Base-by-base conservation (phyloP, 2,113 vertebrate genomes). In the Girardinichthys multiradiatus region DNA sequence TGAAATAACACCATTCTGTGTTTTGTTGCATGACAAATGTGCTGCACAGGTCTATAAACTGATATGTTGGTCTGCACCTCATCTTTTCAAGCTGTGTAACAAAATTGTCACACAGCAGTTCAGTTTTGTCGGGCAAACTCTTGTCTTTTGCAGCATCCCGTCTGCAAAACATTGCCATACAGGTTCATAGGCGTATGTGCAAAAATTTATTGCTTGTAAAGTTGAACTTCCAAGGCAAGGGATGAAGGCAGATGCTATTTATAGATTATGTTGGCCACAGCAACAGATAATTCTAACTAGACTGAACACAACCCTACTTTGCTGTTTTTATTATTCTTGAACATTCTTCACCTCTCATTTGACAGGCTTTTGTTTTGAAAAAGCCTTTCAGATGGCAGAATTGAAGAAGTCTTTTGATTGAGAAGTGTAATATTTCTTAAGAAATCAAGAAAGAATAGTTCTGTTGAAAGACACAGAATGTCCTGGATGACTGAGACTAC, bases 81-180 rank as follows among this genome's bases (percentile, higher is more conserved):
- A 64, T 37, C 62, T 64, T 42, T 42, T 37, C n/a, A 17, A 42
- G 35, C 62, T 64, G 31, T 27, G 62, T 64, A 35, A 17, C 35
- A 17, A 63, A 63, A 63, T 35, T 39, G 62, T 35, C 26, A 42
- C 27, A 64, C 35, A 64, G 21, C 30, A 33, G 26, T 24, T 61
- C 30, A 15, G 9, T 31, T 31, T 21, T 33, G 21, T 26, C 35
- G 62, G 19, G 19, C 14, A 26, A 64, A 39, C 33, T 33, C 37
- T 21, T 30, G 61, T 42, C 5, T 26, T 14, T 37, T 64, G n/a
- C 12, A 6, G 59, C 29, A 19, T 8, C 29, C 6, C 10, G 33
- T 37, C n/a, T 3, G 5, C 13, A 33, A 33, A 33, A 13, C n/a
- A 27, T 64, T 39, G 17, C 4, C 19, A 64, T 64, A 26, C 35